Percentiles rank a stretch among this genome's conserved stretches.
Conservation (phyloP, 2,888 invertebrate genomes). For the Zeuzera pyrina region DNA sequence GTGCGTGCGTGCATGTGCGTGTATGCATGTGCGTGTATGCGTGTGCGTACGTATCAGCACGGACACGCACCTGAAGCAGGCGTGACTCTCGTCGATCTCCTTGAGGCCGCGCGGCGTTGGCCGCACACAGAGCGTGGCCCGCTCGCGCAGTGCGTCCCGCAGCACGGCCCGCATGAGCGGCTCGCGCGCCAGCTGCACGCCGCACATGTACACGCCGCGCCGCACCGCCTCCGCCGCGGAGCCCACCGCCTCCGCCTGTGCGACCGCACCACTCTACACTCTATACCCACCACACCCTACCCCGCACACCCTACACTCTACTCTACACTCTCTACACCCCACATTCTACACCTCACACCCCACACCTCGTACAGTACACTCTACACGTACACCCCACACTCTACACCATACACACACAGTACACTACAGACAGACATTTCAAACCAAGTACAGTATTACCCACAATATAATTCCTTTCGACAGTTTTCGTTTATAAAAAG, state of each 20-base stretch:
- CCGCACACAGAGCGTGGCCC: conserved; percentile 84
- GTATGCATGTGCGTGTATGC: too few relatives aligned
- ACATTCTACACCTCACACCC: too few relatives aligned
- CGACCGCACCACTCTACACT: background rate
- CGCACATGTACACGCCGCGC: conserved; percentile 95
- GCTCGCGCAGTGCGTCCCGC: conserved; percentile 89
- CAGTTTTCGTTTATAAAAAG: too few relatives aligned
- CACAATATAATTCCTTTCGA: too few relatives aligned
- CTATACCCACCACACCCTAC: background rate
- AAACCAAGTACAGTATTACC: too few relatives aligned
- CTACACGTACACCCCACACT: background rate
- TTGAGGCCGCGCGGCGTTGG: conserved; percentile 95
- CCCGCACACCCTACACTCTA: too few relatives aligned
- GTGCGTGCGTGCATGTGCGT: too few relatives aligned
- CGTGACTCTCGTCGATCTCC: conserved; percentile 96
- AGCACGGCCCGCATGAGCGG: conserved; percentile 90
- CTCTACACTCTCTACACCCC: too few relatives aligned
- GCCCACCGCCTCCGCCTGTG: conserved; percentile 34
- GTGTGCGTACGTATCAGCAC: too few relatives aligned
- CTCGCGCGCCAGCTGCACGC: conserved; percentile 93
- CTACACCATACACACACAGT: background rate
- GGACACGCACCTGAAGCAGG: conserved; percentile 77
- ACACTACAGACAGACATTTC: too few relatives aligned
- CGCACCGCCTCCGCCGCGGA: conserved; percentile 87
- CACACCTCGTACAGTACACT: background rate